Evolutionary conservation across 2,113 vertebrate species (phyloP), one percentile per base, ranked within the genome.

Genomic region (Artemisiospiza belli): DNA sequence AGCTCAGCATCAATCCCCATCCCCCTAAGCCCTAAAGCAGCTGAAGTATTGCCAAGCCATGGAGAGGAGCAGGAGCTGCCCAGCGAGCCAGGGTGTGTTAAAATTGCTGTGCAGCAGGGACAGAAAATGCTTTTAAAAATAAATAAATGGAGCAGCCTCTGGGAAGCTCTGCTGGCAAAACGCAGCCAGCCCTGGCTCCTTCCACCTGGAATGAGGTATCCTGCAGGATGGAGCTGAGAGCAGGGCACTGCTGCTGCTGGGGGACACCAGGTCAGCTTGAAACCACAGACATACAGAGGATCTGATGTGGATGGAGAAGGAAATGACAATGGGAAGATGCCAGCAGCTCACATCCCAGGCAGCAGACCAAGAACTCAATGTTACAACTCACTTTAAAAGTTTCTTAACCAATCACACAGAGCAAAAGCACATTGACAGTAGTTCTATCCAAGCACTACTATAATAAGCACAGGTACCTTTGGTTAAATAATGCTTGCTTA

Each of bases 71-170:
- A 77, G 74, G 37, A 80, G 78, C 43, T 62, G 49, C 24, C 67
- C 10, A 47, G 6, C 0, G 0, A 84, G 67, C 51, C 89, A 59
- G 84, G 59, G 59, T 44, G 59, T 35, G 58, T 24, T 79, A 63
- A 89, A 94, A 91, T 73, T 91, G 87, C 94, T 46, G 89, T 44
- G 78, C 70, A 54, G 91, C 87, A 85, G 49, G 67, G 64, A 44
- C 64, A 62, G 66, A 91, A 79, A 80, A 87, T 15, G 55, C 39
- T 57, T 92, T 86, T 15, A 31, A 82, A 89, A 77, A 90, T 62
- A 91, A 68, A 87, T 15, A 11, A 52, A 30, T 30, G 74, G 61
- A 87, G 25, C 1, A 3, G 66, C 69, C 58, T 80, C 62, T 82
- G 85, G 82, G 85, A 82, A 88, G 68, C 43, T 2, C 46, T 54